Conservation (phyloP, 2,888 invertebrate genomes). For the Morpho deidamia region DNA sequence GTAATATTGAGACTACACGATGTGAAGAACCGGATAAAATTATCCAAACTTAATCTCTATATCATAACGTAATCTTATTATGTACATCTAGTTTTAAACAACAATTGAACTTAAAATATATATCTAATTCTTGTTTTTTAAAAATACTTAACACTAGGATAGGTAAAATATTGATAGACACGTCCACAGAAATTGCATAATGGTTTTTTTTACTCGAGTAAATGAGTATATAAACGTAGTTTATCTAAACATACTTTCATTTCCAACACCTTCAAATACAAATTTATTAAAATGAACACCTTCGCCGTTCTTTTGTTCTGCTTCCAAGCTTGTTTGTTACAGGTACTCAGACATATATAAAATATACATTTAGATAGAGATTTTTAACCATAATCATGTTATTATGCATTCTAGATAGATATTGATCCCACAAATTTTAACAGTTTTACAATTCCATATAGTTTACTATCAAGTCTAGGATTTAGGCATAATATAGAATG, state of each 20-base stretch:
- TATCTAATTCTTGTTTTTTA: no score
- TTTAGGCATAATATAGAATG: no score
- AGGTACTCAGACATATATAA: conserved; percentile 25
- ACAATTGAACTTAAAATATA: no score
- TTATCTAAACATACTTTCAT: background rate
- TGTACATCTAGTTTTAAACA: no score
- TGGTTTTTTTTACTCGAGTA: background rate
- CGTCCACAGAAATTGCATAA: background rate
- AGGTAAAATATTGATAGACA: background rate
- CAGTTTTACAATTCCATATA: no score
- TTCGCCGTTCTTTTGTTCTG: conserved; percentile 27
- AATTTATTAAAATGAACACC: conserved; percentile 19
- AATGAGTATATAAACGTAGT: background rate
- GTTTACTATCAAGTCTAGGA: no score
- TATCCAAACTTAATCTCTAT: no score
- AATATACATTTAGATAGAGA: background rate
- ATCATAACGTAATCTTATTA: no score
- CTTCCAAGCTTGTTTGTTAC: conserved; percentile 41
- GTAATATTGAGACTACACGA: no score
- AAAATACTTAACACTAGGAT: no score
- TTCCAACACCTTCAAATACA: background rate
- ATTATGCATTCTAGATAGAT: background rate
- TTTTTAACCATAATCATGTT: background rate
- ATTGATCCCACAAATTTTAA: no score
- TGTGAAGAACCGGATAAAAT: no score